phyloP scores from a whole-genome alignment of 1,140 invertebrate genomes.

The Cyclargus thomasi region DNA sequence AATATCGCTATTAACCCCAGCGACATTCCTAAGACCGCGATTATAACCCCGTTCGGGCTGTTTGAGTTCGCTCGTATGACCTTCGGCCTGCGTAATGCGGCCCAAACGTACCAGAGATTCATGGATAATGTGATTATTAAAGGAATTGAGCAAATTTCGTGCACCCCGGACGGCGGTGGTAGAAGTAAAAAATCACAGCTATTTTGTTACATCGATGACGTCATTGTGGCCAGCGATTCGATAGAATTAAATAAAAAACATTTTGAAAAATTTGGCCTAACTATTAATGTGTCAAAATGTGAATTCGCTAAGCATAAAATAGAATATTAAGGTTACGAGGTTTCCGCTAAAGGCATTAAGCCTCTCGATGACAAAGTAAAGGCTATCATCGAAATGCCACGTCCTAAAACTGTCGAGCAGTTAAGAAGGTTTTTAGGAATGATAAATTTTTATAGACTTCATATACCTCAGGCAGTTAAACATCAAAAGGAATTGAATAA shows the following conservation, averaged over 20 bases:
- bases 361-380: neutral
- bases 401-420: neutral
- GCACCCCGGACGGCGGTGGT: too few relatives aligned
- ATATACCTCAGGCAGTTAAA: conserved; percentile 16
- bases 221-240: neutral
- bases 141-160: too few relatives aligned
- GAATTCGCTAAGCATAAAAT: neutral
- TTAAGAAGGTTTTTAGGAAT: conserved; percentile 16
- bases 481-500: conserved; percentile 8
- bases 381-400: neutral
- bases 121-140: too few relatives aligned
- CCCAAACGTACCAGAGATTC: too few relatives aligned
- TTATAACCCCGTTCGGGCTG: too few relatives aligned
- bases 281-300: neutral
- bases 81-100: too few relatives aligned
- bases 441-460: conserved; percentile 23
- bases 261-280: neutral
- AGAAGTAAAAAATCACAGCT: too few relatives aligned
- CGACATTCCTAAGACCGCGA: too few relatives aligned
- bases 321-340: neutral
- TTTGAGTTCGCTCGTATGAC: too few relatives aligned
- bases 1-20: neutral
- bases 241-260: neutral
- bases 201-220: neutral
- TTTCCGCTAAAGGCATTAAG: neutral